These are phyloP conservation scores for Nasonia vitripennis DNA, from an alignment of 1,140 invertebrate genomes.

Conservation along the genomic window DNA sequence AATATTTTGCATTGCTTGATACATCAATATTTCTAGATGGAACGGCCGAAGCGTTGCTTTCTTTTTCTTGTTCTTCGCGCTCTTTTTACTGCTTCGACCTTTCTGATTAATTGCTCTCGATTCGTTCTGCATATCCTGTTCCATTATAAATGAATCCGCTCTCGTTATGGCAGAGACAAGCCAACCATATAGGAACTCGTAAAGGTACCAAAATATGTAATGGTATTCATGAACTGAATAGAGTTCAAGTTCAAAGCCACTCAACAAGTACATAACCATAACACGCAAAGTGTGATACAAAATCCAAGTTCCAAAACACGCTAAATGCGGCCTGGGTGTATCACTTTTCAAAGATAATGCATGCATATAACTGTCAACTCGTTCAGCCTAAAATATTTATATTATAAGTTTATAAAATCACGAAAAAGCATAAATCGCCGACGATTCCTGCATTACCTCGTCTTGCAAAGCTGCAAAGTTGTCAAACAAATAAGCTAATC, in stretches of 20 bases:
- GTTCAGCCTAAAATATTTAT: conserved; percentile 83
- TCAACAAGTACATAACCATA: conserved; percentile 96
- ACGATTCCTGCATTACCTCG: conserved; percentile 79
- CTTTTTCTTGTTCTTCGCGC: conserved; percentile 81
- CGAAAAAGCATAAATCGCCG: conserved; percentile 32
- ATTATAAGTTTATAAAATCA: conserved; percentile 18
- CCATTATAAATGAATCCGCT: conserved; percentile 89
- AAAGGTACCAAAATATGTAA: conserved; percentile 97
- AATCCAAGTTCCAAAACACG: conserved; percentile 96
- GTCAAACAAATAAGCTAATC: conserved; percentile 90
- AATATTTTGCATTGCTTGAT: conserved; percentile 93
- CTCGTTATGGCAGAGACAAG: conserved; percentile 91
- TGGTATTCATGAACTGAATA: conserved; percentile 98
- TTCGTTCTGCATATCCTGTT: conserved; percentile 81
- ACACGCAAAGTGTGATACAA: conserved; percentile 95
- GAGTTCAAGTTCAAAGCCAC: conserved; percentile 95
- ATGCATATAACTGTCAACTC: conserved; percentile 90
- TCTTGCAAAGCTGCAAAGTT: conserved; percentile 95
- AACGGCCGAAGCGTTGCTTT: conserved; percentile 83
- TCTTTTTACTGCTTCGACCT: conserved; percentile 76
- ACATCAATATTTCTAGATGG: conserved; percentile 88
- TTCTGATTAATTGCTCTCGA: conserved; percentile 63
- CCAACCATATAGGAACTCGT: conserved; percentile 97
- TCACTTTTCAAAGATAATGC: conserved; percentile 82
- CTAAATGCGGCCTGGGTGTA: conserved; percentile 82